Percentiles rank a stretch among this genome's conserved stretches.
Evolutionary conservation across 2,888 invertebrate genomes (phyloP).

Genomic region (Odontocerum albicorne): DNA sequence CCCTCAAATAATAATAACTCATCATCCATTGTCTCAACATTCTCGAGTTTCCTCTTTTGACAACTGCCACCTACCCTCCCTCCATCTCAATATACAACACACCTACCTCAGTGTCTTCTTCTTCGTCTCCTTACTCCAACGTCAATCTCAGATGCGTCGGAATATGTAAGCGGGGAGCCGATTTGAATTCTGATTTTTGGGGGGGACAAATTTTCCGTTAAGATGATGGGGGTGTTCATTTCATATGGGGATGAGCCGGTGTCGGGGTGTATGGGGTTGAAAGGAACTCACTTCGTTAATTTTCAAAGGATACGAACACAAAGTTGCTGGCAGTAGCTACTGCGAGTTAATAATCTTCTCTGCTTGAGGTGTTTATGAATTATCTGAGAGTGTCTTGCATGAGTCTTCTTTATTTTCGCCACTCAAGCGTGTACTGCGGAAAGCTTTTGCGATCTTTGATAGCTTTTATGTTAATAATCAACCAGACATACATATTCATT

Average conservation of each 20-base stretch:
- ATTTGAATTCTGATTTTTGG: conserved; percentile 36
- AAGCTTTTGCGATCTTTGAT: no score
- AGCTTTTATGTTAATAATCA: no score
- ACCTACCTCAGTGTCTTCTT: conserved; percentile 32
- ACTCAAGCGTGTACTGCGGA: no score
- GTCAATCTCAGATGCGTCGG: conserved; percentile 30
- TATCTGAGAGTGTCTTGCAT: conserved; percentile 17
- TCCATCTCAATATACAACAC: no score
- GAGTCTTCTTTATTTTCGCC: neutral
- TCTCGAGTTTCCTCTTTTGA: conserved; percentile 22
- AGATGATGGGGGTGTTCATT: neutral
- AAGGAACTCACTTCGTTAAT: conserved; percentile 33
- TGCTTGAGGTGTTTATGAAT: conserved; percentile 31
- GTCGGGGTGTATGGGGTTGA: conserved; percentile 10
- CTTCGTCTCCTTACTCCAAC: conserved; percentile 28
- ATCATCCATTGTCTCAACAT: no score
- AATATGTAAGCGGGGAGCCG: conserved; percentile 27
- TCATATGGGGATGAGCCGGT: no score
- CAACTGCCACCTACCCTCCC: conserved; percentile 24
- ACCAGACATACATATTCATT: no score
- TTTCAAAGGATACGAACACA: conserved; percentile 33
- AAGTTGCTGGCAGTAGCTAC: no score
- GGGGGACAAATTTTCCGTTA: neutral
- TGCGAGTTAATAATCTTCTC: conserved; percentile 33
- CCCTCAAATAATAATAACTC: no score